phyloP scores from a whole-genome alignment of 2,797 vertebrate species.

The Gymnothorax reevesii region DNA sequence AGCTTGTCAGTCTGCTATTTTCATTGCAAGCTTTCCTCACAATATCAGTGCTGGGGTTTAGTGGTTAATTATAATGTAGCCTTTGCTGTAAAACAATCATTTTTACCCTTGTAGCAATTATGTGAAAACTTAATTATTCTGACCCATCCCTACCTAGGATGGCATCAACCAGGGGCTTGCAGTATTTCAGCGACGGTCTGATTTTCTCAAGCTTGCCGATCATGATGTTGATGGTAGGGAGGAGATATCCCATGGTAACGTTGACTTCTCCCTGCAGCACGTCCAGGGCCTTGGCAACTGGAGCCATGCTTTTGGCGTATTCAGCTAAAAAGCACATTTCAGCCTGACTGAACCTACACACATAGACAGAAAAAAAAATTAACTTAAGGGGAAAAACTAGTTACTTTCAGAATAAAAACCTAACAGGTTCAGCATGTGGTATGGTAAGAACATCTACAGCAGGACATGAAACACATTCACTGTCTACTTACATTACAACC shows the following conservation, averaged over 20 bases:
- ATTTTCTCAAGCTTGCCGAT: conserved; percentile 2
- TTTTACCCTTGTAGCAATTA: too few relatives aligned
- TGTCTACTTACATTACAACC: conserved; percentile 7
- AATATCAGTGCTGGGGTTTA: too few relatives aligned
- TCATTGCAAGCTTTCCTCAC: too few relatives aligned
- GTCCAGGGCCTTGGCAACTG: too few relatives aligned
- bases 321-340: conserved; percentile 35
- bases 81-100: too few relatives aligned
- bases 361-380: neutral
- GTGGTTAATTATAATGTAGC: too few relatives aligned
- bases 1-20: too few relatives aligned
- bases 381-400: neutral
- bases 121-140: too few relatives aligned
- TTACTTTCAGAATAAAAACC: neutral
- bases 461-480: neutral
- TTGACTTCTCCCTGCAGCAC: too few relatives aligned
- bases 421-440: too few relatives aligned
- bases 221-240: conserved; percentile 34
- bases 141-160: too few relatives aligned
- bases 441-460: too few relatives aligned
- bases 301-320: conserved; percentile 13
- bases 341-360: conserved; percentile 41
- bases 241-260: neutral
- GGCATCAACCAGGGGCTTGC: conserved; percentile 21
- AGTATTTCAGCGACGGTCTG: conserved; percentile 28